phyloP scores from a whole-genome alignment of 2,797 vertebrate species.

The Spheniscus humboldti region DNA sequence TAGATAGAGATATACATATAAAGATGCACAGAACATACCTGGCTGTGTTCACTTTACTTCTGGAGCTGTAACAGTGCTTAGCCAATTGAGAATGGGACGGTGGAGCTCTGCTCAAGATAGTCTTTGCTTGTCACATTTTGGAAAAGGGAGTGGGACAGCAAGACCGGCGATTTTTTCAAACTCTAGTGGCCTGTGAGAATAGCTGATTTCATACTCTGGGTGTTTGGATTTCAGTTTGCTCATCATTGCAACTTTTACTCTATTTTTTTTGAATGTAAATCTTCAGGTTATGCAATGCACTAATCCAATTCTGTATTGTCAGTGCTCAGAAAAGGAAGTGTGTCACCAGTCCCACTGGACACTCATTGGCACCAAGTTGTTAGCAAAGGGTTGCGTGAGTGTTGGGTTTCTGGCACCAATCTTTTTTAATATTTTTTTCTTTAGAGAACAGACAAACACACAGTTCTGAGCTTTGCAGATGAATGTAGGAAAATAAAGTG shows the following conservation, averaged over 20 bases:
- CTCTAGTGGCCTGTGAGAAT: background rate
- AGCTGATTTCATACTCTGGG: background rate
- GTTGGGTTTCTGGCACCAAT: background rate
- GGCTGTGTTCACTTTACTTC: background rate
- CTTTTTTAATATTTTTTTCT: background rate
- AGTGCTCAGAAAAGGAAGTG: conserved; percentile 3
- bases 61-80: background rate
- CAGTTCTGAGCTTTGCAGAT: background rate
- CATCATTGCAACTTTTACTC: background rate
- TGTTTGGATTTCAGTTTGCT: background rate
- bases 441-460: background rate
- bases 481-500: background rate
- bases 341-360: background rate
- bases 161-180: background rate
- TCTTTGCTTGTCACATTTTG: background rate
- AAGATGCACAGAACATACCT: background rate
- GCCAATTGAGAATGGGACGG: background rate
- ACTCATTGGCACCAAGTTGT: background rate
- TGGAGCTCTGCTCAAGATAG: background rate
- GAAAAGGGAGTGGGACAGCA: background rate
- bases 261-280: background rate
- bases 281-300: background rate
- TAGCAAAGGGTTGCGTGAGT: background rate
- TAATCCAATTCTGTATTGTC: background rate
- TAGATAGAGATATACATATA: background rate